Evolutionary conservation across 1,140 invertebrate genomes (phyloP), one percentile per base, ranked within the genome.

Genomic region (Camponotus floridanus): DNA sequence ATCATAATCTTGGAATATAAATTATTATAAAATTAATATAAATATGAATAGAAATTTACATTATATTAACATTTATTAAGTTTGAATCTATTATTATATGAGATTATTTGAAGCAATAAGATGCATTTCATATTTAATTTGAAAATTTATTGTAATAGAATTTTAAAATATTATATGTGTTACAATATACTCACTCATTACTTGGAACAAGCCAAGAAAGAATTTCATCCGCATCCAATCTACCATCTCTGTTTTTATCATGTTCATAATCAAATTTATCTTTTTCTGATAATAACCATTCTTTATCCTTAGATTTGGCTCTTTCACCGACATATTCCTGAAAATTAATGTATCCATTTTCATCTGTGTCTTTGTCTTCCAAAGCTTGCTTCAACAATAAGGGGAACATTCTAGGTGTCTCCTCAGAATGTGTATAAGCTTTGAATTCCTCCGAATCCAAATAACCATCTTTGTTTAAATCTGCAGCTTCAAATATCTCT

Each of bases 381-480:
- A 99, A 95, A 0, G 98, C 98, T 94, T 98, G 98, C 91, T 98
- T 96, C 76, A 99, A 94, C 86, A 99, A 96, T 73, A 98, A 95
- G 33, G 97, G 96, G 90, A 98, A 96, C 99, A 99, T 99, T 91
- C 97, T 96, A 57, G 97, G 96, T 94, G 98, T 97, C 94, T 99
- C 98, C 95, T 99, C 98, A 0, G 99, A 99, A 95, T 99, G 98
- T 57, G 97, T 97, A 93, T 99, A 99, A 9, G 97, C 96, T 90
- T 98, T 95, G 95, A 98, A 99, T 95, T 99, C 99, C 31, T 97
- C 95, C 36, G 96, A 91, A 91, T 97, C 96, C 42, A 99, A 96
- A 65, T 95, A 94, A 3, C 97, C 97, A 95, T 99, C 98, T 62
- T 97, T 96, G 93, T 99, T 97, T 31, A 95, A 90, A 96, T 99